Base-by-base conservation (phyloP, 2,888 invertebrate species). In the Trissonchulus latispiculum region DNA sequence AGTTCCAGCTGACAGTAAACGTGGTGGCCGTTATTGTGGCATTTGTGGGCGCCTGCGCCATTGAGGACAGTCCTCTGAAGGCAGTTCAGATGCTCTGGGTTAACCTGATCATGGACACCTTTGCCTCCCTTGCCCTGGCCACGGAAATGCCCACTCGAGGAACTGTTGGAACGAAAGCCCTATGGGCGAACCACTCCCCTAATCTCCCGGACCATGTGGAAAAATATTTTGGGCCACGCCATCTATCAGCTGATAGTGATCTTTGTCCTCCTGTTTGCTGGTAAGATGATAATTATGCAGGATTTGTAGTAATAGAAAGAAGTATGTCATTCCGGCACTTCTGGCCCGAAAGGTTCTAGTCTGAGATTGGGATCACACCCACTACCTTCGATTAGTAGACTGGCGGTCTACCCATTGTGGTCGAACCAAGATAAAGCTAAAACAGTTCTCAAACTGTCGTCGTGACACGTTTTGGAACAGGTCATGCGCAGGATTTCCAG, bases 21-120 rank as follows among this genome's bases (percentile, higher is more conserved):
- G 91, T 96, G 78, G 97, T 99, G 78, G 97, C 97, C 80, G 96
- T 99, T 80, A 91, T 96, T 83, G 96, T 96, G 77, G 97, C 97
- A 81, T 97, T 99, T 87, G 92, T 95, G 84, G 97, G 97, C 81
- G 97, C 97, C 79, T 96, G 95, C 86, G 93, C 93, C 81, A 80
- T 80, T 70, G 36, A 64, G 36, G 70, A 75, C 23, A 36, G 61
- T 36, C 73, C 75, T n/a, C 32, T 75, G 37, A 74, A 70, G 73
- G 97, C 96, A 81, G 95, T 97, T 78, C 96, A 97, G 90, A 97
- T 97, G 96, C 89, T 97, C 83, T 97, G 97, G 97, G 96, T 97
- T 80, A 97, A 97, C 86, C 87, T 97, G 77, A 97, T 97, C 82
- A 97, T 97, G 96, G 96, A 97, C 89, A 97, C 96, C 72, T 87